Conservation (phyloP, 2,113 vertebrate genomes). For the Okapia johnstoni region DNA sequence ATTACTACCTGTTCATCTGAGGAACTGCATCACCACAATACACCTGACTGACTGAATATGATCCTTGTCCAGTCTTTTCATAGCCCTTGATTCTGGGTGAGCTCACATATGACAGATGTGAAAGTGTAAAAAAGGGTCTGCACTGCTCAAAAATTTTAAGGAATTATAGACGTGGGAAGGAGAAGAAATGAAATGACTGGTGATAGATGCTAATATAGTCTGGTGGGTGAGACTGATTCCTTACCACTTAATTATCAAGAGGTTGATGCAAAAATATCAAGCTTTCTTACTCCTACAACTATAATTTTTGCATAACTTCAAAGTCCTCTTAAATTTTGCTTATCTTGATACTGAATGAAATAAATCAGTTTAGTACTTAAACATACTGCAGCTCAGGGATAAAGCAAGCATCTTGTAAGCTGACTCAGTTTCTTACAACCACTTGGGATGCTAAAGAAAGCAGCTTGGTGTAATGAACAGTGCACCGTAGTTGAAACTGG, state of each 20-base stretch:
- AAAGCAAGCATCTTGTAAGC: not conserved
- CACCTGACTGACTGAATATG: not conserved
- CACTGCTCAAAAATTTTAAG: not conserved
- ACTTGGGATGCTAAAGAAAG: not conserved
- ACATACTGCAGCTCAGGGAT: not conserved
- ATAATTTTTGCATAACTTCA: not conserved
- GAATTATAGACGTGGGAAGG: not conserved
- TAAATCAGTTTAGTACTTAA: not conserved
- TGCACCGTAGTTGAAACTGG: no score
- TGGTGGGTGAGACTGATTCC: not conserved
- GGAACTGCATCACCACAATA: not conserved
- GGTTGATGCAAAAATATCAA: not conserved
- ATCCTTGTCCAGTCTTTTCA: not conserved
- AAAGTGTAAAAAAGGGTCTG: not conserved
- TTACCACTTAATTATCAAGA: not conserved
- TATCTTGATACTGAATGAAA: not conserved
- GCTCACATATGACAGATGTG: not conserved
- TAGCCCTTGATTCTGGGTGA: not conserved
- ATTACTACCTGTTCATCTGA: not conserved
- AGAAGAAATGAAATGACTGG: not conserved
- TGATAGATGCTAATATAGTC: not conserved
- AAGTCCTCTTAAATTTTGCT: not conserved
- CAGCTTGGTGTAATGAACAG: not conserved
- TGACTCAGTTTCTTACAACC: not conserved
- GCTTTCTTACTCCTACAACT: conserved; percentile 2